phyloP scores from a whole-genome alignment of 2,888 invertebrate species.

The Erebia palarica region DNA sequence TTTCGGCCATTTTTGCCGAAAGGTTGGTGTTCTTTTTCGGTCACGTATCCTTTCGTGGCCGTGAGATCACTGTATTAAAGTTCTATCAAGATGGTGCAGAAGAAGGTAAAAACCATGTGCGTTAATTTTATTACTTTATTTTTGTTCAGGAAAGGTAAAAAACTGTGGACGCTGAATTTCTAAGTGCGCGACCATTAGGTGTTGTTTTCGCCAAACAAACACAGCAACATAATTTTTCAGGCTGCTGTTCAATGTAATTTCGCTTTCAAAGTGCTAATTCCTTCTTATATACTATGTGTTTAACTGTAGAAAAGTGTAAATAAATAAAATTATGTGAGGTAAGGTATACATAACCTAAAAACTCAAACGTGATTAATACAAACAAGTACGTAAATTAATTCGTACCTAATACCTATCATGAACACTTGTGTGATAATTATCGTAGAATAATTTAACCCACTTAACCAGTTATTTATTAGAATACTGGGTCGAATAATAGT shows the following conservation, averaged over 20 bases:
- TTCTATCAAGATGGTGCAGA: slow-evolving; percentile 80
- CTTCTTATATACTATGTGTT: background rate
- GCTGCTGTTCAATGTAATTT: background rate
- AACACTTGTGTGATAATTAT: background rate
- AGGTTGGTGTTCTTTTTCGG: slow-evolving; percentile 72
- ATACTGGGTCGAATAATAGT: background rate
- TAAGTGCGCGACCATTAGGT: slow-evolving; percentile 42
- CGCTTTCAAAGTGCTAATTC: background rate
- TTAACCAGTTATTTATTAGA: too few species aligned
- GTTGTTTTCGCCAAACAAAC: slow-evolving; percentile 49
- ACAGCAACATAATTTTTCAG: slow-evolving; percentile 14
- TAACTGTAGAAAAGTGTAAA: background rate
- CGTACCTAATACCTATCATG: background rate
- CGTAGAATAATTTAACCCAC: too few species aligned
- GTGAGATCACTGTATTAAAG: slow-evolving; percentile 73
- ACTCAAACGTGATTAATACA: background rate
- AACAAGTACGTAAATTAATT: too few species aligned
- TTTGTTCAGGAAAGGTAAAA: slow-evolving; percentile 44
- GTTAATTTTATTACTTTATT: slow-evolving; percentile 67
- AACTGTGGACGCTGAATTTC: slow-evolving; percentile 50
- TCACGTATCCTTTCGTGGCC: slow-evolving; percentile 80
- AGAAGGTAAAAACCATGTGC: slow-evolving; percentile 81
- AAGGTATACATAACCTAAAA: background rate
- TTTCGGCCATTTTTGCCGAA: slow-evolving; percentile 80
- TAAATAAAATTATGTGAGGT: background rate